These are phyloP conservation scores for Progne subis DNA, from an alignment of 2,113 vertebrate genomes.

Conservation along the genomic window DNA sequence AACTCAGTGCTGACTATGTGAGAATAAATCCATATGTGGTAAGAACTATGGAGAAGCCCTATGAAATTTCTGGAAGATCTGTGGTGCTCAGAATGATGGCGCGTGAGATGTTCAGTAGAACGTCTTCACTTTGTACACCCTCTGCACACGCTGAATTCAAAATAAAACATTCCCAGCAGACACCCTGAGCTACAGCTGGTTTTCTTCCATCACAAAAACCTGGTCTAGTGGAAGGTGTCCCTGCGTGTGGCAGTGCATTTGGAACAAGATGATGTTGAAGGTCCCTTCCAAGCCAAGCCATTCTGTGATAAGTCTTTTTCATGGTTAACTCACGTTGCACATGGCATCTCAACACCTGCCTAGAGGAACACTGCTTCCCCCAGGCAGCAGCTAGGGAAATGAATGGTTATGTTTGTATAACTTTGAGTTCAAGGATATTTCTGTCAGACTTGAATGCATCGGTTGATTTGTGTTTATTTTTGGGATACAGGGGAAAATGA, in stretches of 20 bases:
- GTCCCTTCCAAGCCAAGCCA: neutral
- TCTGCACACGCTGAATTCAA: neutral
- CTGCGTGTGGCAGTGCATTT: neutral
- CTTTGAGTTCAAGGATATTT: slow-evolving; percentile 30
- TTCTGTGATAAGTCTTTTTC: neutral
- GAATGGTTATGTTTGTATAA: neutral
- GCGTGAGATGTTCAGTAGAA: neutral
- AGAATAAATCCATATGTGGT: neutral
- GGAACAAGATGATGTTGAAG: neutral
- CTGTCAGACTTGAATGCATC: slow-evolving; percentile 4
- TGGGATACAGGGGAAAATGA: neutral
- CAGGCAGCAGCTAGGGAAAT: neutral
- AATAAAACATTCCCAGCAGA: neutral
- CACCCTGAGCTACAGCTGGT: neutral
- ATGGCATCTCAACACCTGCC: neutral
- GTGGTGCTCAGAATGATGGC: neutral
- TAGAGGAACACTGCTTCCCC: neutral
- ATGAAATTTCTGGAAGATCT: neutral
- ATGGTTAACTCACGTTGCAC: neutral
- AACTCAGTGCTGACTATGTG: fast-evolving
- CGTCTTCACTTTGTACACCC: neutral
- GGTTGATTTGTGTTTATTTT: slow-evolving; percentile 41
- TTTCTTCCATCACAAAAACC: neutral
- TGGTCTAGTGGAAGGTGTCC: neutral
- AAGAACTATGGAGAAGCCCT: neutral